Percentiles rank a stretch among this genome's conserved stretches.
Conservation (phyloP, 1,140 invertebrate species). For the Eriocheir sinensis region DNA sequence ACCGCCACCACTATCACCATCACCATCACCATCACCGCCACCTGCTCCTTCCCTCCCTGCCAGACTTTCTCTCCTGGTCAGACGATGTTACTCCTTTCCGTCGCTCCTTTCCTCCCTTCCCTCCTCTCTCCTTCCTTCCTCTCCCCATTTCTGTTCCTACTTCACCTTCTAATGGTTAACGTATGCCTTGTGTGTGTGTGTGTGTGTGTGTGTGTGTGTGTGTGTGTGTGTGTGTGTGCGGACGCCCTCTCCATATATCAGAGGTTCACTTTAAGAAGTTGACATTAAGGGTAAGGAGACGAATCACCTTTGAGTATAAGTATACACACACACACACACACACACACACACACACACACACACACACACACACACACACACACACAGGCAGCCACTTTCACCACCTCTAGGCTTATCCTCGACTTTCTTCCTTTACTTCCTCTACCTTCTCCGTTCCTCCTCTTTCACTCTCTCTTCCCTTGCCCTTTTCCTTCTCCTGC, state of each 20-base stretch:
- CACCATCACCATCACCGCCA: not conserved
- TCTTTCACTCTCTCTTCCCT: too few species aligned
- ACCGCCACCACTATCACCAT: not conserved
- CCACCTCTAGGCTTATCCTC: not conserved
- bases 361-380: constrained; percentile 35
- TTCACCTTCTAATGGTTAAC: too few species aligned
- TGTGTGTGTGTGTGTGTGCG: constrained; percentile 42
- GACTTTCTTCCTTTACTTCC: not conserved
- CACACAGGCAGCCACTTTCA: not conserved
- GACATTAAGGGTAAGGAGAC: not conserved
- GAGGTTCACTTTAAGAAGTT: not conserved
- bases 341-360: constrained; percentile 18
- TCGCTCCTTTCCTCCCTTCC: not conserved
- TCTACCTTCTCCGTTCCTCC: not conserved
- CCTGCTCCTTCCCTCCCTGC: not conserved
- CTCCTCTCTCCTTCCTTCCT: not conserved
- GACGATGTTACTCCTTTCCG: not conserved
- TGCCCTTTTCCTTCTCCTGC: too few species aligned
- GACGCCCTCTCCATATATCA: not conserved
- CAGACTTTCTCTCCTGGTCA: constrained; percentile 11
- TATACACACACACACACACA: not conserved
- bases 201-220: constrained; percentile 50
- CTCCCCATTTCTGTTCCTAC: not conserved
- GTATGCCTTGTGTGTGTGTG: not conserved
- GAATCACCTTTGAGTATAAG: not conserved